Evolutionary conservation across 2,113 vertebrate species (phyloP).

Genomic region (Cheirogaleus medius): DNA sequence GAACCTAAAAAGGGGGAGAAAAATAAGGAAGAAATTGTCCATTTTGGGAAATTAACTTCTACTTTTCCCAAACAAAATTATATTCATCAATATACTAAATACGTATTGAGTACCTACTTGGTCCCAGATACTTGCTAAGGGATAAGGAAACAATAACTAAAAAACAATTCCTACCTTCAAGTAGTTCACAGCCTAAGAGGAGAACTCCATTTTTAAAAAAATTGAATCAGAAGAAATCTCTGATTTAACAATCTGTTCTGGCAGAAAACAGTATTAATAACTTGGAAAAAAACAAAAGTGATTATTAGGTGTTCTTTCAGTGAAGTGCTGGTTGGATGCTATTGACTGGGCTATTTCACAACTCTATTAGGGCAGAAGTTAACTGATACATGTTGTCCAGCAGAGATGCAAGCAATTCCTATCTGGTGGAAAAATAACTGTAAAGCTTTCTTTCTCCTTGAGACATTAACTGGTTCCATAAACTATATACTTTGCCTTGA

Average conservation of each 20-base stretch:
- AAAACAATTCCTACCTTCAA: neutral
- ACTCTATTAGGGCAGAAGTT: neutral
- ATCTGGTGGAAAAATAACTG: neutral
- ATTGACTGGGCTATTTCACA: neutral
- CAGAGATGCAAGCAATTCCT: neutral
- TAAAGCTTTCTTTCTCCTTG: neutral
- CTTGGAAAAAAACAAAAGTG: neutral
- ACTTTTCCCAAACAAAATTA: neutral
- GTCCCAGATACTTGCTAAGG: neutral
- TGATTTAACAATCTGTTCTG: neutral
- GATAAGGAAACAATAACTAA: neutral
- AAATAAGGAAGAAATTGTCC: neutral
- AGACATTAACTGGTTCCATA: neutral
- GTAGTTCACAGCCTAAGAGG: neutral
- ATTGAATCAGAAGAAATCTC: neutral
- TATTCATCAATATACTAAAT: neutral
- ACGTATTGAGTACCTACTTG: neutral
- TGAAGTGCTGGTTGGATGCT: neutral
- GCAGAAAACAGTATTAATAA: neutral
- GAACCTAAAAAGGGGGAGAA: neutral
- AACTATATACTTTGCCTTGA: neutral
- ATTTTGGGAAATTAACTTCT: neutral
- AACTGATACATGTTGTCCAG: neutral
- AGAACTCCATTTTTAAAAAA: neutral
- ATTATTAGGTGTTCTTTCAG: neutral